phyloP scores from a whole-genome alignment of 1,140 invertebrate species.

The Aporrectodea caliginosa region DNA sequence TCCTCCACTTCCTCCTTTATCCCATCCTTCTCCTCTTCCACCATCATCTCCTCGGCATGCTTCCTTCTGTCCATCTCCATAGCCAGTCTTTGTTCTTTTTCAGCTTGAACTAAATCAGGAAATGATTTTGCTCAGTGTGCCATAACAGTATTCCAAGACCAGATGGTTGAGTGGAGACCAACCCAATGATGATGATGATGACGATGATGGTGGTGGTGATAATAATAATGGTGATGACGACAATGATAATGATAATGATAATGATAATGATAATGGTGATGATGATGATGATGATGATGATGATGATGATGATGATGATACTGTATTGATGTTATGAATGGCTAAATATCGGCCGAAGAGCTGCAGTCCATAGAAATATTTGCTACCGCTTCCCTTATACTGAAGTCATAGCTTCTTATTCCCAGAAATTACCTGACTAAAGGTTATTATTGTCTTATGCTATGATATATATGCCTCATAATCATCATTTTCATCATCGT shows the following conservation, averaged over 20 bases:
- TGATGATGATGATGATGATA: conserved; percentile 4
- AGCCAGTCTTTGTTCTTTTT: neutral
- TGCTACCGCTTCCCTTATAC: too few relatives aligned
- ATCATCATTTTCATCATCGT: too few relatives aligned
- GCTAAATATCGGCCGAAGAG: conserved; percentile 4
- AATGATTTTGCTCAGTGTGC: neutral
- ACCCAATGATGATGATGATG: neutral
- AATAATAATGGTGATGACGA: neutral
- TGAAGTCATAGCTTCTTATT: too few relatives aligned
- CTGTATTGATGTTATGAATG: neutral
- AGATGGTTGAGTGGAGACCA: neutral
- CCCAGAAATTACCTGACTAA: too few relatives aligned
- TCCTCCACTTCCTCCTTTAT: neutral
- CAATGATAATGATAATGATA: neutral
- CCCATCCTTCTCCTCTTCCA: too few relatives aligned
- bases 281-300: neutral
- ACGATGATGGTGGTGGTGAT: neutral
- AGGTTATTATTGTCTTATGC: too few relatives aligned
- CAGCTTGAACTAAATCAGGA: neutral
- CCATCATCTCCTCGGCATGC: too few relatives aligned
- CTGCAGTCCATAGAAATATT: too few relatives aligned
- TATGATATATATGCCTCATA: too few relatives aligned
- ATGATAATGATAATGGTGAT: neutral
- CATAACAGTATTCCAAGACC: neutral
- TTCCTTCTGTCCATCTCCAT: neutral